A percentile compares a stretch with the other conserved stretches of the same genome.
Conservation (phyloP, 1,140 invertebrate genomes). For the Pararge aegeria region DNA sequence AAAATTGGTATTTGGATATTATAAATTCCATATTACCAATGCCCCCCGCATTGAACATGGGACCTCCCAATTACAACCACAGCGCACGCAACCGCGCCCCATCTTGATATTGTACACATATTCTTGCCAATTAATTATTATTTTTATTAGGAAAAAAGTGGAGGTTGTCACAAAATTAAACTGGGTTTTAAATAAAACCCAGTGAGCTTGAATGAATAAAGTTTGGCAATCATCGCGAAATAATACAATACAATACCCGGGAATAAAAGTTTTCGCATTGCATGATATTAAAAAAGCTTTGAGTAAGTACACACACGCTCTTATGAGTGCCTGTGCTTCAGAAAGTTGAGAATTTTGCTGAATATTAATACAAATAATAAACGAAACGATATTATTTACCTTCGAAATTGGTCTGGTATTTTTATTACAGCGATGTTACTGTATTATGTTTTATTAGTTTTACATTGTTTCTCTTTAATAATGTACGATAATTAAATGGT, state of each 20-base stretch:
- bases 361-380: not conserved
- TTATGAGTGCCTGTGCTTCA: not conserved
- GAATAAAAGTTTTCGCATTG: not conserved
- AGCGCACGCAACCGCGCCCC: too few species aligned
- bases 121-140: too few species aligned
- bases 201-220: not conserved
- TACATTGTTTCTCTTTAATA: too few species aligned
- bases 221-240: not conserved
- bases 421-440: not conserved
- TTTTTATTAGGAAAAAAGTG: too few species aligned
- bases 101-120: too few species aligned
- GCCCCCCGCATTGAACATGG: too few species aligned
- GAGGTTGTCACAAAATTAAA: not conserved
- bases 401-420: not conserved
- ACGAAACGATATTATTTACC: not conserved
- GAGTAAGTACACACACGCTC: not conserved
- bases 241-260: not conserved
- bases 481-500: too few species aligned
- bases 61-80: too few species aligned
- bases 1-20: too few species aligned
- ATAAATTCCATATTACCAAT: too few species aligned
- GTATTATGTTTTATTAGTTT: too few species aligned
- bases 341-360: not conserved
- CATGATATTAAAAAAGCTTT: not conserved
- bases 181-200: not conserved